Conservation (phyloP, 1,140 invertebrate species). For the Arctopsyche grandis region DNA sequence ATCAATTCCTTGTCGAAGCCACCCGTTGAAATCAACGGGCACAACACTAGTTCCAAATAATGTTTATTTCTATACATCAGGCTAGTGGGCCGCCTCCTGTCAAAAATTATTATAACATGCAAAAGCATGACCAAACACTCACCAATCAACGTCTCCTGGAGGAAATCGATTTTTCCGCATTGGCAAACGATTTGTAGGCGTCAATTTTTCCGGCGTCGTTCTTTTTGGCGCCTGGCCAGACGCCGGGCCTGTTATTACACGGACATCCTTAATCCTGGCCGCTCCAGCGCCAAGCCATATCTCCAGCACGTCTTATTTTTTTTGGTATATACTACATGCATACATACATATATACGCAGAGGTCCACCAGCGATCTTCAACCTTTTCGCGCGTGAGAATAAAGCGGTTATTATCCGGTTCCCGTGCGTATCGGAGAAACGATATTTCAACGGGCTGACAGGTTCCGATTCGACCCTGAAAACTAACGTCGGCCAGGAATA, state of each 20-base stretch:
- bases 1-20: too few species aligned
- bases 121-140: too few species aligned
- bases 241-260: background rate
- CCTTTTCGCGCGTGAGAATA: background rate
- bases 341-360: background rate
- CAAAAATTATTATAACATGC: too few species aligned
- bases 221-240: background rate
- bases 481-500: background rate
- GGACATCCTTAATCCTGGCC: slow-evolving; percentile 16
- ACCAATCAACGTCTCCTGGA: too few species aligned
- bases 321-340: background rate
- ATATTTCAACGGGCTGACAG: slow-evolving; percentile 14
- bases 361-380: background rate
- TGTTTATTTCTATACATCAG: too few species aligned
- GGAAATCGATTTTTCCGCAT: background rate
- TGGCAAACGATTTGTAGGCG: slow-evolving; percentile 9
- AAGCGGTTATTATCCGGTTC: background rate
- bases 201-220: background rate
- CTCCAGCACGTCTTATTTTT: background rate
- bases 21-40: too few species aligned
- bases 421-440: background rate
- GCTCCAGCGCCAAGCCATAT: slow-evolving; percentile 6
- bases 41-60: too few species aligned
- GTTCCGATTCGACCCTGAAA: slow-evolving; percentile 11
- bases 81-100: too few species aligned